Conservation (phyloP, 2,888 invertebrate species). For the Habroteleia sp. region DNA sequence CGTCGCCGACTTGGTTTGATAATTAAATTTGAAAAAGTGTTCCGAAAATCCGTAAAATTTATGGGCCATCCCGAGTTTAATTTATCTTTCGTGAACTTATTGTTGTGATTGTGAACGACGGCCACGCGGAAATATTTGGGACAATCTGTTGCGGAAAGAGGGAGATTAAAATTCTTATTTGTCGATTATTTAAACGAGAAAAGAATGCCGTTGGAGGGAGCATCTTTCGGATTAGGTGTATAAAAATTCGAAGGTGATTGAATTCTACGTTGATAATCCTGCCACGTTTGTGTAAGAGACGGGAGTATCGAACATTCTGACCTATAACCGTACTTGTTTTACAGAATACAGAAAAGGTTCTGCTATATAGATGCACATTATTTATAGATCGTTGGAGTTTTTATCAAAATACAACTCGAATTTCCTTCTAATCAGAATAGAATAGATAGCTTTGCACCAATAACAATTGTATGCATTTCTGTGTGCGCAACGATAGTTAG, state of each 20-base stretch:
- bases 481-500: constrained; percentile 32
- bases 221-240: neutral
- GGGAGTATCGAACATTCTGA: constrained; percentile 36
- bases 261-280: constrained; percentile 12
- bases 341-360: constrained; percentile 21
- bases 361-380: constrained; percentile 18
- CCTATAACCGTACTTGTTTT: constrained; percentile 36
- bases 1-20: neutral
- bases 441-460: constrained; percentile 16
- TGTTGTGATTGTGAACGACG: no score
- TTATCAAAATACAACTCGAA: constrained; percentile 10
- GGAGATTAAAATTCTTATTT: neutral
- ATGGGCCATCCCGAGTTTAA: no score
- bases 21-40: neutral
- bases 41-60: no score
- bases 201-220: no score
- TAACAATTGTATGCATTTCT: neutral
- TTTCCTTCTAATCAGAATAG: constrained; percentile 43
- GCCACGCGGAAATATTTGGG: no score
- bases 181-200: neutral
- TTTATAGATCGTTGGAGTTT: constrained; percentile 27
- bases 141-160: no score
- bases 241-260: constrained; percentile 20
- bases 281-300: constrained; percentile 25
- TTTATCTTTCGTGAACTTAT: no score